These are phyloP conservation scores for Carduelis carduelis DNA, from an alignment of 2,797 vertebrate genomes.

Conservation along the genomic window DNA sequence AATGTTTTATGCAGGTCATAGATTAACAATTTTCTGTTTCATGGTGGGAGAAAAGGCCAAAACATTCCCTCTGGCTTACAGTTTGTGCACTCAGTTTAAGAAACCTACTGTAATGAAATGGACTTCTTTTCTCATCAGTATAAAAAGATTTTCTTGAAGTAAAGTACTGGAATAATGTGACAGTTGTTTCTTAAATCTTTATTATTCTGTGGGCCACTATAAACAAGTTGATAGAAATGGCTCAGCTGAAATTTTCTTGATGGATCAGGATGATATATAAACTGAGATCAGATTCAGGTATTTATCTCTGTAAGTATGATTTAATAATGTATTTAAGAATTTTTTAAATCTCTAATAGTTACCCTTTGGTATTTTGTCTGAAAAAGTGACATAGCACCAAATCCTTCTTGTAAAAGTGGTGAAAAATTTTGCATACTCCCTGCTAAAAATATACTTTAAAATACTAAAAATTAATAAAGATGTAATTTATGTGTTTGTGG, in stretches of 20 bases:
- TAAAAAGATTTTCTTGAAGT: background rate
- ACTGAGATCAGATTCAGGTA: background rate
- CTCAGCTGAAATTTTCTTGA: background rate
- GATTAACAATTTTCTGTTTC: constrained; percentile 70
- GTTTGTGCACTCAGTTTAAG: constrained; percentile 23
- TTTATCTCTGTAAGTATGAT: constrained; percentile 14
- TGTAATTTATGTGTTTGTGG: background rate
- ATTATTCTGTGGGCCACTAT: background rate
- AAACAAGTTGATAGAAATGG: background rate
- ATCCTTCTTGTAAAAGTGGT: background rate
- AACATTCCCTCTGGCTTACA: background rate
- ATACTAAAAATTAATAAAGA: background rate
- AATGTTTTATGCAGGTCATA: constrained; percentile 65
- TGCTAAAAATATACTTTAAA: background rate
- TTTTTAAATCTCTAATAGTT: background rate
- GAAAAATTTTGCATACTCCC: background rate
- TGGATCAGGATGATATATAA: background rate
- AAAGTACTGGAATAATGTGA: background rate
- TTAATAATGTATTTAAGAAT: background rate
- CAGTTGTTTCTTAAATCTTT: background rate
- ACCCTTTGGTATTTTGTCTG: background rate
- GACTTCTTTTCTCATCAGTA: background rate
- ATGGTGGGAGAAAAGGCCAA: constrained; percentile 29
- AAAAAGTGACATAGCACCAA: background rate
- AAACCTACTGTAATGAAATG: background rate